Percentiles rank a stretch among this genome's conserved stretches.
Evolutionary conservation across 2,888 invertebrate species (phyloP).

Genomic region (Scaptomyza reducta): DNA sequence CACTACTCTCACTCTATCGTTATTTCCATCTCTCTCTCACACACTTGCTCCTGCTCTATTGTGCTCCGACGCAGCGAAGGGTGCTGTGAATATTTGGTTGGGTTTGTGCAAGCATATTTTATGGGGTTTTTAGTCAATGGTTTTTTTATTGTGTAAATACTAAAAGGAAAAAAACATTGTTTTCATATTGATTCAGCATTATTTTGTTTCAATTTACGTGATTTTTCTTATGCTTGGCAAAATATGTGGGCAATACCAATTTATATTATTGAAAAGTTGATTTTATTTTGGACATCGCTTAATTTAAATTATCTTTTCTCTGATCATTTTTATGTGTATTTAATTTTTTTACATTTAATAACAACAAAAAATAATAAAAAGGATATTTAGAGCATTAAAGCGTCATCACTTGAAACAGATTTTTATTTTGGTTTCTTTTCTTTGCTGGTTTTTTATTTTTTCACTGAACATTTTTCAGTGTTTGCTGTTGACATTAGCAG

Average conservation of each 20-base stretch:
- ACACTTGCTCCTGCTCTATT: conserved; percentile 7
- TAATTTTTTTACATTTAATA: too few relatives aligned
- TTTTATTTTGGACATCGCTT: background rate
- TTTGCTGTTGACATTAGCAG: conserved; percentile 80
- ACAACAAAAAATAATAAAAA: too few relatives aligned
- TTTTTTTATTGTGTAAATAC: background rate
- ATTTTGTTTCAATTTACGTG: background rate
- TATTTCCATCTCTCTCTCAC: background rate
- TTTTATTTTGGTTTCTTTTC: conserved; percentile 24
- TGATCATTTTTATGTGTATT: too few relatives aligned
- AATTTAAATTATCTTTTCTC: too few relatives aligned
- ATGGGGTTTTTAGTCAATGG: background rate
- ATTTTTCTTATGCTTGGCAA: background rate
- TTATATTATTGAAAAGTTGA: background rate
- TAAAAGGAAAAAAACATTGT: background rate
- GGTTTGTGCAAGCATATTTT: background rate
- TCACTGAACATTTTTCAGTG: conserved; percentile 62
- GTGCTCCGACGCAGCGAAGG: conserved; percentile 17
- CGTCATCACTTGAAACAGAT: background rate
- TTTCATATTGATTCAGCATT: background rate
- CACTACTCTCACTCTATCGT: conserved; percentile 13
- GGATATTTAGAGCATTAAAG: conserved; percentile 31
- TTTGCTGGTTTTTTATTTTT: conserved; percentile 4
- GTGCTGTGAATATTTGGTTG: background rate
- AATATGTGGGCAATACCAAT: background rate